These are phyloP conservation scores for Channa striata DNA, from an alignment of 2,797 vertebrate genomes.

Conservation along the genomic window DNA sequence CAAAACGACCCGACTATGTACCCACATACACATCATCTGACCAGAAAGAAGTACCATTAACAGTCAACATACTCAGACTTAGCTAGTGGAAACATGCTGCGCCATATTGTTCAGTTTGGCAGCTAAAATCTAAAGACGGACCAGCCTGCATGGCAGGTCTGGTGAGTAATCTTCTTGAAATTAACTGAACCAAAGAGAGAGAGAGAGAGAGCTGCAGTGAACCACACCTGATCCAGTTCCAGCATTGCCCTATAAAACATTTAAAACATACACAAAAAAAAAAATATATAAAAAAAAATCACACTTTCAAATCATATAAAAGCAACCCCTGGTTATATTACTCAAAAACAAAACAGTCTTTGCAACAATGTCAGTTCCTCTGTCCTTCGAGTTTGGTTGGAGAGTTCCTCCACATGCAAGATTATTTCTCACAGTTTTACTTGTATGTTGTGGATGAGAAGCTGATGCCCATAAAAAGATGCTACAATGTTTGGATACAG, in stretches of 20 bases:
- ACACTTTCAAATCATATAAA: constrained; percentile 66
- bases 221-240: constrained; percentile 72
- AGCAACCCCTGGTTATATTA: constrained; percentile 45
- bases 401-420: constrained; percentile 52
- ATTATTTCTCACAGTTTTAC: constrained; percentile 65
- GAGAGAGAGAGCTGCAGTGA: constrained; percentile 46
- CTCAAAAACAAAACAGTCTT: constrained; percentile 46
- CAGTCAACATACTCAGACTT: constrained; percentile 66
- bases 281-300: constrained; percentile 63
- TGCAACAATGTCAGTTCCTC: constrained; percentile 79
- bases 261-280: constrained; percentile 54
- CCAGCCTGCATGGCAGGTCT: constrained; percentile 73
- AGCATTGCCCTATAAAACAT: constrained; percentile 64
- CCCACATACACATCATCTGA: constrained; percentile 62
- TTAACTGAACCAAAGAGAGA: constrained; percentile 54
- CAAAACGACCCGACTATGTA: constrained; percentile 60
- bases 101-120: constrained; percentile 55
- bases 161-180: constrained; percentile 53
- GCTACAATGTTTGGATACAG: constrained; percentile 43
- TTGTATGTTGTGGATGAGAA: constrained; percentile 30
- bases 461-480: constrained; percentile 25
- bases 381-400: constrained; percentile 59
- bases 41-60: constrained; percentile 69
- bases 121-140: constrained; percentile 55
- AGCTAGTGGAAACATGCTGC: constrained; percentile 59